These are phyloP conservation scores for Aricia agestis DNA, from an alignment of 1,140 invertebrate genomes.

Conservation along the genomic window DNA sequence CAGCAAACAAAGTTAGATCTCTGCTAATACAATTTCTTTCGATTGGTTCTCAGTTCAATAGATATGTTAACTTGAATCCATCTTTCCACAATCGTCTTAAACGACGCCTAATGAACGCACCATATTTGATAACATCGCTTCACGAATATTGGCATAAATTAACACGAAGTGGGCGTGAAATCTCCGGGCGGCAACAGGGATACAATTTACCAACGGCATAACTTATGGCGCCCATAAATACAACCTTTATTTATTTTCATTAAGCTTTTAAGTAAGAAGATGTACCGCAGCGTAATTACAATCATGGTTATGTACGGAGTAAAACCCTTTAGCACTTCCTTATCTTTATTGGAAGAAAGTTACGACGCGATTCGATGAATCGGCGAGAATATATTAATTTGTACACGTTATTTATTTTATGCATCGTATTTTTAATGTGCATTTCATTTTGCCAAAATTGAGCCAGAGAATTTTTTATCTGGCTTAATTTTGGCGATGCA, in stretches of 20 bases:
- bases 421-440: neutral
- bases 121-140: slow-evolving; percentile 18
- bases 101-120: neutral
- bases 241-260: slow-evolving; percentile 19
- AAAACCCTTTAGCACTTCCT: slow-evolving; percentile 5
- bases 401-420: neutral
- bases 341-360: slow-evolving; percentile 14
- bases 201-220: slow-evolving; percentile 42
- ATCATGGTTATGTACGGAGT: neutral
- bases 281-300: slow-evolving; percentile 11
- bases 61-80: neutral
- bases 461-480: no score
- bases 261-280: slow-evolving; percentile 20
- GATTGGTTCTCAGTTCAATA: neutral
- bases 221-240: slow-evolving; percentile 25
- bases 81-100: neutral
- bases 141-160: slow-evolving; percentile 34
- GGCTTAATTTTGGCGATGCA: no score
- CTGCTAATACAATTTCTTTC: no score
- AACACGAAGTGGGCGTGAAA: slow-evolving; percentile 45
- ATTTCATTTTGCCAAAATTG: neutral
- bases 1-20: no score
- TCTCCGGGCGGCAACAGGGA: slow-evolving; percentile 44
- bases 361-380: neutral
- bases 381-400: neutral